These are phyloP conservation scores for Eulemur coronatus DNA, from an alignment of 2,797 vertebrate species.

Conservation along the genomic window DNA sequence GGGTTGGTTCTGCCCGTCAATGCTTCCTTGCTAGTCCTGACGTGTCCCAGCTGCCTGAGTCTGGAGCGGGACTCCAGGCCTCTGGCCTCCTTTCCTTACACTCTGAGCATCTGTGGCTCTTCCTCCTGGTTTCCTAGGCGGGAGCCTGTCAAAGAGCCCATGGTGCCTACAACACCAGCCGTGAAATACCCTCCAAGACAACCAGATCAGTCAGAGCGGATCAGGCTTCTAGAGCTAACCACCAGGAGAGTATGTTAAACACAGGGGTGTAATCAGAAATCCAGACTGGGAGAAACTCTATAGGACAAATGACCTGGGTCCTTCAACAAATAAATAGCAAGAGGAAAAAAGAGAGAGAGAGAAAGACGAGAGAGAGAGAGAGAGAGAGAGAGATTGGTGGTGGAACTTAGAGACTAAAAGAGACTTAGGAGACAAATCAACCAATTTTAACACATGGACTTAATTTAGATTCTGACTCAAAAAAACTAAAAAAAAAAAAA, in stretches of 20 bases:
- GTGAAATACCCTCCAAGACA: background rate
- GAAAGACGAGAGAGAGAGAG: background rate
- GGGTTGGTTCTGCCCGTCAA: no score
- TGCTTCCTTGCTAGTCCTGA: background rate
- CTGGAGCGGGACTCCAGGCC: background rate
- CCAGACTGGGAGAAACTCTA: background rate
- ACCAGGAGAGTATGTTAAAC: background rate
- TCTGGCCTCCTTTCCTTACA: background rate
- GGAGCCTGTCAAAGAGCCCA: background rate
- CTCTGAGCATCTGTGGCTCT: background rate
- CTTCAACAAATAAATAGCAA: background rate
- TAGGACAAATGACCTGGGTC: background rate
- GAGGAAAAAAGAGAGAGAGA: background rate
- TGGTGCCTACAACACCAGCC: no score
- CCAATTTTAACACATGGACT: background rate
- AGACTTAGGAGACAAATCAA: background rate
- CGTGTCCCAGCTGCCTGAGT: background rate
- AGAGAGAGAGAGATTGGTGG: background rate
- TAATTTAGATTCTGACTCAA: constrained; percentile 9
- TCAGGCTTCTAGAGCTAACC: background rate
- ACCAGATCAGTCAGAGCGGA: background rate
- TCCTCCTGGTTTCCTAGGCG: background rate
- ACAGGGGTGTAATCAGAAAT: background rate
- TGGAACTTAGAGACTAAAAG: background rate
- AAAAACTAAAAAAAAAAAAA: background rate